A percentile compares a stretch with the other conserved stretches of the same genome.
Conservation (phyloP, 2,888 invertebrate genomes). For the Mamestra brassicae region DNA sequence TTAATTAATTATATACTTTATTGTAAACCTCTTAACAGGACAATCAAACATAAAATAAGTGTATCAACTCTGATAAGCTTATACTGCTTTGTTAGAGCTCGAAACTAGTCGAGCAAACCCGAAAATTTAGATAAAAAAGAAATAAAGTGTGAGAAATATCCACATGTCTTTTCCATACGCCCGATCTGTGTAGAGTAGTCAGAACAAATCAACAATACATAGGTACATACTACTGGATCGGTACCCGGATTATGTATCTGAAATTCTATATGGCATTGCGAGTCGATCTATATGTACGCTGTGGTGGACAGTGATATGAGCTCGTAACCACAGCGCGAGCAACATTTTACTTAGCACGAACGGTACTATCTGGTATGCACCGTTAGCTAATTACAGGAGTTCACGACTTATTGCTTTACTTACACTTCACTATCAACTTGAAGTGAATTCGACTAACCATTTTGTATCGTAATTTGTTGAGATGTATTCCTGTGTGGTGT, state of each 20-base stretch:
- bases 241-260: conserved; percentile 62
- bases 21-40: too few species aligned
- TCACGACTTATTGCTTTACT: conserved; percentile 68
- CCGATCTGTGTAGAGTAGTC: background rate
- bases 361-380: conserved; percentile 83
- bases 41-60: too few species aligned
- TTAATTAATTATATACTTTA: too few species aligned
- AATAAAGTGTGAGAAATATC: too few species aligned
- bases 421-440: conserved; percentile 44
- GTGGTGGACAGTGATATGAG: conserved; percentile 63
- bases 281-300: conserved; percentile 37
- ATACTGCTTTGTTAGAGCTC: too few species aligned
- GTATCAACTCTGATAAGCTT: too few species aligned
- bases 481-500: background rate
- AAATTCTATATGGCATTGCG: conserved; percentile 62
- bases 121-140: background rate
- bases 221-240: conserved; percentile 28
- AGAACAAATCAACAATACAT: conserved; percentile 23
- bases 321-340: conserved; percentile 62
- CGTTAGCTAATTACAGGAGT: conserved; percentile 85
- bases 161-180: background rate
- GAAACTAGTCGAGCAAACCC: background rate
- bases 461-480: conserved; percentile 7
- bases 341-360: conserved; percentile 71
- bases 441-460: conserved; percentile 18